Percentiles rank a stretch among this genome's conserved stretches.
These are phyloP conservation scores for Ips nitidus DNA, from an alignment of 1,140 invertebrate species.

Conservation along the genomic window DNA sequence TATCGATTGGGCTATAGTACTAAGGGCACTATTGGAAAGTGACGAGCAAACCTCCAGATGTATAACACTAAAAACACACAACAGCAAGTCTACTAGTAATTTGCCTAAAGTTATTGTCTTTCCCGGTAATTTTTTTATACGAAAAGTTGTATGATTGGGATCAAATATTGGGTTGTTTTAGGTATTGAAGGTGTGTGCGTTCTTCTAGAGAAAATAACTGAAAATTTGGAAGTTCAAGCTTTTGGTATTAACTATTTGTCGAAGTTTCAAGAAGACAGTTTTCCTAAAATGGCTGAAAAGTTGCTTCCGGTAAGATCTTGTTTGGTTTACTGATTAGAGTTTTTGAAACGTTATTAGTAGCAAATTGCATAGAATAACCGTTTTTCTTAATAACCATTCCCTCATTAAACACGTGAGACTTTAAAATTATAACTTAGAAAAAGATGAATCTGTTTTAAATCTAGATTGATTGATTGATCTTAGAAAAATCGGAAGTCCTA, in stretches of 20 bases:
- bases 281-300: slow-evolving; percentile 50
- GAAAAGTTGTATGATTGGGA: no score
- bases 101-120: slow-evolving; percentile 10
- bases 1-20: neutral
- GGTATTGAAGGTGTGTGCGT: slow-evolving; percentile 75
- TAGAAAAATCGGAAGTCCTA: no score
- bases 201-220: slow-evolving; percentile 60
- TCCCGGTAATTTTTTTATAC: slow-evolving; percentile 7
- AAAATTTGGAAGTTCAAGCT: slow-evolving; percentile 61
- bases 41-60: neutral
- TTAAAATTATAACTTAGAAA: no score
- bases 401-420: no score
- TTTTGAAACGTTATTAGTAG: no score
- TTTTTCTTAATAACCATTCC: no score
- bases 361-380: no score
- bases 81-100: neutral
- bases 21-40: neutral
- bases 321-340: no score
- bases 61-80: neutral
- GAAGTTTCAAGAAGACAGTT: slow-evolving; percentile 47
- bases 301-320: slow-evolving; percentile 50
- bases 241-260: slow-evolving; percentile 66
- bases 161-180: slow-evolving; percentile 51
- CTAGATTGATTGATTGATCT: no score
- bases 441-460: no score